Base-by-base conservation (phyloP, 2,888 invertebrate genomes). In the Phania funesta region DNA sequence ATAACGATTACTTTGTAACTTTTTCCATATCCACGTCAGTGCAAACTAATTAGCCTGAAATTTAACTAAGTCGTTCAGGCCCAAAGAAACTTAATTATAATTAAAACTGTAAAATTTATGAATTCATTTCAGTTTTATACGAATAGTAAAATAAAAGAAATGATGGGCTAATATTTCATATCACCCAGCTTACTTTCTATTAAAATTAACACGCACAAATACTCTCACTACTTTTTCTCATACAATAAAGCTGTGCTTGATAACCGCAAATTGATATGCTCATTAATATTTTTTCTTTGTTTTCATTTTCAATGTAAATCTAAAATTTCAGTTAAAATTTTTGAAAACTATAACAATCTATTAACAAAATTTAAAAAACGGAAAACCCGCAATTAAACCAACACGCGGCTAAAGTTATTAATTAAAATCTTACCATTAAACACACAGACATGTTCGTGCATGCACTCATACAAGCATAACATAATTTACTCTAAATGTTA, bases 361-460 rank as follows among this genome's bases (percentile, higher is more conserved):
- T 46, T 46, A n/a, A 6, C 1, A 48, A 71, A 71, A 41, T 13
- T 44, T 18, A 9, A 26, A 29, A 60, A 67, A 44, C 0, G 2
- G 16, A 7, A 29, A 54, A 77, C 60, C 68, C 62, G 46, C 62
- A 9, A 38, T 70, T 52, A 44, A 77, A 65, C 56, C 48, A 24
- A 65, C 71, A 48, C 41, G 56, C 26, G 70, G 70, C 41, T 65
- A 48, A 71, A 65, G 16, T 65, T 71, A 58, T 71, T 65, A 73
- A 78, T 78, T 78, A 65, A 58, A 65, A 20, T 24, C 24, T n/a
- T 11, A 48, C 29, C 16, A 18, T 24, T 32, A 24, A 29, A 29
- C n/a, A 18, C 16, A 29, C 3, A 24, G 11, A 18, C 20, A 71
- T 11, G n/a, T n/a, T n/a, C n/a, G n/a, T n/a, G n/a, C n/a, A n/a